Evolutionary conservation across 1,140 invertebrate genomes (phyloP).

Genomic region (Aphis gossypii): DNA sequence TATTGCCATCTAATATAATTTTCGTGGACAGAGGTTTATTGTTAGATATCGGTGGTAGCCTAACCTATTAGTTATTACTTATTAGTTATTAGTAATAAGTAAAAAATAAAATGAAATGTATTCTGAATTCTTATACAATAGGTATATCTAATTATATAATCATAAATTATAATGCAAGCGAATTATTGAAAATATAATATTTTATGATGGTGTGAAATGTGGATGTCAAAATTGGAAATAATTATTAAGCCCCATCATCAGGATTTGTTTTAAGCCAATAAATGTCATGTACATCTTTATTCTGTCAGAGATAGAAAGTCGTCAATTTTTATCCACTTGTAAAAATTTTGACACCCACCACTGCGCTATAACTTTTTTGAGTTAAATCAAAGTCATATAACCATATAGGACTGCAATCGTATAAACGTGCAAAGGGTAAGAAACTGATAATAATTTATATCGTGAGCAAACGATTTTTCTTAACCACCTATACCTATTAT

Average conservation of each 20-base stretch:
- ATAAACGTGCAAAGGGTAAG: neutral
- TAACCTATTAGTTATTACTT: too few relatives aligned
- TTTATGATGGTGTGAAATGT: too few relatives aligned
- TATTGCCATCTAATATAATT: too few relatives aligned
- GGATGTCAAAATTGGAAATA: too few relatives aligned
- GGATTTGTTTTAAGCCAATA: neutral
- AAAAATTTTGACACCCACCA: neutral
- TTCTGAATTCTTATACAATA: neutral
- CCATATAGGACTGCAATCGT: neutral
- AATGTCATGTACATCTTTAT: neutral
- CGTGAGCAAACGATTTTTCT: neutral
- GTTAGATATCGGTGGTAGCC: too few relatives aligned
- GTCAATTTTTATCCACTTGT: neutral
- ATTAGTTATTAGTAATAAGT: too few relatives aligned
- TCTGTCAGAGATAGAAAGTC: neutral
- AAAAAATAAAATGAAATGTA: too few relatives aligned
- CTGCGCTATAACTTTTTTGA: neutral
- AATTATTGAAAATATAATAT: neutral
- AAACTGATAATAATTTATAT: constrained; percentile 25
- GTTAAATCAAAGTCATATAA: neutral
- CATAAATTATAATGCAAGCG: neutral
- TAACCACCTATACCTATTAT: neutral
- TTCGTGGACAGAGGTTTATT: too few relatives aligned
- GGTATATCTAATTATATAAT: neutral
- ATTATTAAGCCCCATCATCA: neutral